These are phyloP conservation scores for Villa cingulata DNA, from an alignment of 2,888 invertebrate species.

Conservation along the genomic window DNA sequence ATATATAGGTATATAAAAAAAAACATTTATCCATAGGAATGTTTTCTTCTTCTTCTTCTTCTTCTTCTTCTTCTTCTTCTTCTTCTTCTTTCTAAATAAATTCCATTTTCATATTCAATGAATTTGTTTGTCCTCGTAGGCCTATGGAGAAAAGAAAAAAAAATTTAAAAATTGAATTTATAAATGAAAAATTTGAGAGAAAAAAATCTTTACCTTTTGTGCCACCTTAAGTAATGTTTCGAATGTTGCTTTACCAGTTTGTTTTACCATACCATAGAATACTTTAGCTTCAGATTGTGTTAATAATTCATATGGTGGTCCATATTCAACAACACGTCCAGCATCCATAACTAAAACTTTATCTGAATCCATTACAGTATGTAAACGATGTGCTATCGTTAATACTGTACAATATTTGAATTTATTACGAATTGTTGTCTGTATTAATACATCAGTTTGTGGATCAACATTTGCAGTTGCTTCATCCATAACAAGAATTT, in stretches of 20 bases:
- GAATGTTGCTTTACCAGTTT: slow-evolving; percentile 51
- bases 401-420: slow-evolving; percentile 71
- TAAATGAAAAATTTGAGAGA: too few species aligned
- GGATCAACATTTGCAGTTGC: slow-evolving; percentile 90
- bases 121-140: neutral
- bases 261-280: slow-evolving; percentile 45
- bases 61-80: too few species aligned
- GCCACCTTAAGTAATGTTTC: slow-evolving; percentile 49
- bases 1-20: too few species aligned
- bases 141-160: neutral
- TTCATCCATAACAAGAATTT: slow-evolving; percentile 77
- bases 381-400: slow-evolving; percentile 78
- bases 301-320: slow-evolving; percentile 47
- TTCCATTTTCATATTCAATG: too few species aligned
- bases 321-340: slow-evolving; percentile 56
- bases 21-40: too few species aligned
- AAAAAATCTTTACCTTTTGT: slow-evolving; percentile 33
- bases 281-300: slow-evolving; percentile 37
- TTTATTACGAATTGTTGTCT: slow-evolving; percentile 61
- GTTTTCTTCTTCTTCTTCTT: too few species aligned
- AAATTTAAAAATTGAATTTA: too few species aligned
- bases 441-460: slow-evolving; percentile 72
- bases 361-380: slow-evolving; percentile 59
- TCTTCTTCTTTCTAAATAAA: too few species aligned
- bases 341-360: slow-evolving; percentile 54